These are phyloP conservation scores for Campylomormyrus tamandua DNA, from an alignment of 2,113 vertebrate genomes.

Conservation along the genomic window DNA sequence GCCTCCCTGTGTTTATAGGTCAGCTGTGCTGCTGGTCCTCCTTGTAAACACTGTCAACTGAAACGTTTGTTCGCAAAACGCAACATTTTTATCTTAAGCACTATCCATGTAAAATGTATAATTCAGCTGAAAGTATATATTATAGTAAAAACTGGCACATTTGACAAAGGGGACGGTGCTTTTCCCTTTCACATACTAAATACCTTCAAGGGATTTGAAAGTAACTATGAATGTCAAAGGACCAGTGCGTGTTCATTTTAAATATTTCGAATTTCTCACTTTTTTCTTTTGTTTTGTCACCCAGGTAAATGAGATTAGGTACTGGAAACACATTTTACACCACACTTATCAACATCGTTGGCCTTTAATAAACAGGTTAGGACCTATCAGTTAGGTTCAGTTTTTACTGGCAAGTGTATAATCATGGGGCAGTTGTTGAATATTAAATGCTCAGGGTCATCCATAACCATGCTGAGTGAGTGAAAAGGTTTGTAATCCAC, in stretches of 20 bases:
- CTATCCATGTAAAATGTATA: neutral
- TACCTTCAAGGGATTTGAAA: neutral
- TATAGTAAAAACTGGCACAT: neutral
- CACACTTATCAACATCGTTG: neutral
- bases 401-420: neutral
- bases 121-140: neutral
- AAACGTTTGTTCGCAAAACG: neutral
- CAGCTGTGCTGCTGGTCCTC: neutral
- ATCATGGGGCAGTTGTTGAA: neutral
- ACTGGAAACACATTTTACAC: neutral
- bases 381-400: neutral
- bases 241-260: neutral
- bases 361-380: neutral
- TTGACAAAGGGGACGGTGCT: neutral
- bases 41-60: neutral
- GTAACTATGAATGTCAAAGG: neutral
- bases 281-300: neutral
- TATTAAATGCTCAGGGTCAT: neutral
- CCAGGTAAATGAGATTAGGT: neutral
- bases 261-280: neutral
- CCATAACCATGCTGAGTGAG: neutral
- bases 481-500: neutral
- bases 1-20: neutral
- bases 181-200: neutral
- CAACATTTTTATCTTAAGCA: neutral